phyloP scores from a whole-genome alignment of 2,113 vertebrate genomes.

The Sitta europaea region DNA sequence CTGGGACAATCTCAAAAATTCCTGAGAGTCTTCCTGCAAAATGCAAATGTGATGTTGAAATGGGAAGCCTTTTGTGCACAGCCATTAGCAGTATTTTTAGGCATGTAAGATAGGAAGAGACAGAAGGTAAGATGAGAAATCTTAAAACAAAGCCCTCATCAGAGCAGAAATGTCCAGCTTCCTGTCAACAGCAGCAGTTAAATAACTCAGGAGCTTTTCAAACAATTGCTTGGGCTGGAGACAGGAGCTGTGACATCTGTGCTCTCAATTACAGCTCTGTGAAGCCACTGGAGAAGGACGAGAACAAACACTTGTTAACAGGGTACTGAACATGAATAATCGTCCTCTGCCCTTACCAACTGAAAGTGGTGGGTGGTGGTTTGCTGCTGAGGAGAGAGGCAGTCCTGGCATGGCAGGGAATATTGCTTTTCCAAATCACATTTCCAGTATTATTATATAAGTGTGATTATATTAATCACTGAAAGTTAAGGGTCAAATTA shows the following conservation, averaged over 20 bases:
- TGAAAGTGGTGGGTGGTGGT: neutral
- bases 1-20: neutral
- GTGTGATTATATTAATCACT: neutral
- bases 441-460: neutral
- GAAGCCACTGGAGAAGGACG: neutral
- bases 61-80: neutral
- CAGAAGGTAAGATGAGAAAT: neutral
- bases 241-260: neutral
- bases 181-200: neutral
- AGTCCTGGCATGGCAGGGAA: neutral
- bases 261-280: neutral
- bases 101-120: neutral
- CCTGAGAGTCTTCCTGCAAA: neutral
- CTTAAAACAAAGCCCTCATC: neutral
- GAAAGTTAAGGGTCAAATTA: neutral
- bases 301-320: neutral
- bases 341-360: neutral
- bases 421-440: neutral
- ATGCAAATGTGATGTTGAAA: neutral
- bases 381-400: neutral
- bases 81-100: neutral
- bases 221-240: slow-evolving; percentile 8
- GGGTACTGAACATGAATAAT: neutral
- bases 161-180: neutral
- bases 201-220: neutral